These are phyloP conservation scores for Tetrapedia diversipes DNA, from an alignment of 2,888 invertebrate species.

Conservation along the genomic window DNA sequence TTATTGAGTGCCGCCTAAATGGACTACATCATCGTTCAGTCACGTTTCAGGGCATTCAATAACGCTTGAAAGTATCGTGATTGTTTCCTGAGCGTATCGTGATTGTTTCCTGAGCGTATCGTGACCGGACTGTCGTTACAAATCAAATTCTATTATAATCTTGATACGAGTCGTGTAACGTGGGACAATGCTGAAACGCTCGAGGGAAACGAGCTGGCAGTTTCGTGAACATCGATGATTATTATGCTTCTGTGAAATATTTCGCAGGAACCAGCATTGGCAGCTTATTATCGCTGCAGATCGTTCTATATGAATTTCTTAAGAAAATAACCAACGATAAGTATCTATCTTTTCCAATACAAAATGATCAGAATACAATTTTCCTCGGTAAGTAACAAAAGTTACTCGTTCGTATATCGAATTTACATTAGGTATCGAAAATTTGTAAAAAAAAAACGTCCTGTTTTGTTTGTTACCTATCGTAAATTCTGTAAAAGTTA, in stretches of 20 bases:
- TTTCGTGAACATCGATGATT: neutral
- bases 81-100: constrained; percentile 43
- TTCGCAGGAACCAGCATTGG: neutral
- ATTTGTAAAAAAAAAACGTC: too few species aligned
- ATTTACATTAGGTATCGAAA: too few species aligned
- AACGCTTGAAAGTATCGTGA: constrained; percentile 45
- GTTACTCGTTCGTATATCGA: too few species aligned
- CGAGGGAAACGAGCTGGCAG: constrained; percentile 11
- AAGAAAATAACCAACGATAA: too few species aligned
- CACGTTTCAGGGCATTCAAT: constrained; percentile 50
- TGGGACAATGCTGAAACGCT: constrained; percentile 9
- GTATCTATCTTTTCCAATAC: neutral
- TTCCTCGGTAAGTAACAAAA: neutral
- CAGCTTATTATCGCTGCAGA: too few species aligned
- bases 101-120: constrained; percentile 43
- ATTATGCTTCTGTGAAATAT: neutral
- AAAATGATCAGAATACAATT: neutral
- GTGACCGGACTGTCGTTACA: constrained; percentile 45
- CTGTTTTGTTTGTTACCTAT: too few species aligned
- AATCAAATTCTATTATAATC: constrained; percentile 31
- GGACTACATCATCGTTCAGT: constrained; percentile 42
- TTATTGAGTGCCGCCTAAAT: constrained; percentile 41
- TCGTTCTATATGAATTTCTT: too few species aligned
- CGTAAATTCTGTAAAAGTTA: too few species aligned
- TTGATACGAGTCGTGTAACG: constrained; percentile 8